Evolutionary conservation across 2,797 vertebrate species (phyloP).

Genomic region (Leptoclinus maculatus): DNA sequence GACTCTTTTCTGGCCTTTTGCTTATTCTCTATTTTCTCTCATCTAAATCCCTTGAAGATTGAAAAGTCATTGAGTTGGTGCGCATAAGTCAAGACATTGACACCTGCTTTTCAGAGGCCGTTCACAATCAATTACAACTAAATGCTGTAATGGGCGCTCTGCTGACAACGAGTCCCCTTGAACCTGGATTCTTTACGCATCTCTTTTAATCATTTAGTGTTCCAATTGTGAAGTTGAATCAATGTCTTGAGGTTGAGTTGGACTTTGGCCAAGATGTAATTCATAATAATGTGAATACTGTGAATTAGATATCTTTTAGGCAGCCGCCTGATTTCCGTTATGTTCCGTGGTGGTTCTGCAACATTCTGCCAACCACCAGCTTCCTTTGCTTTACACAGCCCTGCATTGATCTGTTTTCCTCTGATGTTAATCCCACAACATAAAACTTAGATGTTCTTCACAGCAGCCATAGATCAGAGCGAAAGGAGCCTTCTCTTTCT

Average conservation of each 20-base stretch:
- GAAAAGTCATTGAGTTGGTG: slow-evolving; percentile 25
- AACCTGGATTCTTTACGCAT: neutral
- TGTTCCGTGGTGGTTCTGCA: slow-evolving; percentile 29
- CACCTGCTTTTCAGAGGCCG: neutral
- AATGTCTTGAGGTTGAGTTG: neutral
- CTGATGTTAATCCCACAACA: slow-evolving; percentile 59
- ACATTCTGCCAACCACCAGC: slow-evolving; percentile 25
- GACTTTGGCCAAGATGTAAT: neutral
- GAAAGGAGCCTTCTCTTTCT: slow-evolving; percentile 18
- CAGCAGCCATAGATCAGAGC: slow-evolving; percentile 48
- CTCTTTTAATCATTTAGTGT: slow-evolving; percentile 10
- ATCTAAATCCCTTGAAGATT: slow-evolving; percentile 34
- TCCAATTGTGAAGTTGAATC: neutral
- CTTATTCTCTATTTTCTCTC: slow-evolving; percentile 24
- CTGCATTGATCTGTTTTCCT: slow-evolving; percentile 63
- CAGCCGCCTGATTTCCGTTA: slow-evolving; percentile 6
- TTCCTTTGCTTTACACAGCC: slow-evolving; percentile 37
- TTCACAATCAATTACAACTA: slow-evolving; percentile 4
- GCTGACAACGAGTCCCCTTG: neutral
- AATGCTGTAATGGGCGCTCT: neutral
- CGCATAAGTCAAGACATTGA: neutral
- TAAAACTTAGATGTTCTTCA: slow-evolving; percentile 61
- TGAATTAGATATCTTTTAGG: slow-evolving; percentile 24
- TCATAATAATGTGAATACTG: slow-evolving; percentile 13
- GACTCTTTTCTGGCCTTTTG: slow-evolving; percentile 5